A percentile compares a stretch with the other conserved stretches of the same genome.
Evolutionary conservation across 1,140 invertebrate species (phyloP).

Genomic region (Parapsyche elsis): DNA sequence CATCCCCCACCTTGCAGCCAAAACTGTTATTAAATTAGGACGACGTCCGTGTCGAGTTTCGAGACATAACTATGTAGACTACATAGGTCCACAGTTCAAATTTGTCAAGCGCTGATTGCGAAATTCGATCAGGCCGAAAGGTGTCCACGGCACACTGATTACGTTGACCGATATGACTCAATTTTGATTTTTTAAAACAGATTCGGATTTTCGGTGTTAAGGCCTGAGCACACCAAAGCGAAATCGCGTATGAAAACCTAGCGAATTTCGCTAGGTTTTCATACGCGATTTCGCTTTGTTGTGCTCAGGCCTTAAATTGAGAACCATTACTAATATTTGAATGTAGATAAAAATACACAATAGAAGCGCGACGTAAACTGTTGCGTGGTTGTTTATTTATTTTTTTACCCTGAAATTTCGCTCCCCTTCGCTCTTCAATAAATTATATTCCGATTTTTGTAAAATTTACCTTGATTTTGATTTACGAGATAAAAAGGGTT

Average conservation of each 20-base stretch:
- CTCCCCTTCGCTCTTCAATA: conserved; percentile 6
- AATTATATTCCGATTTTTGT: conserved; percentile 37
- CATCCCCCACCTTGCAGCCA: background rate
- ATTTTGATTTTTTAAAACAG: no score
- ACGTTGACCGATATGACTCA: background rate
- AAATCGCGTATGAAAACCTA: no score
- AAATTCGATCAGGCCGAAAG: background rate
- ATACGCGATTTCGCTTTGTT: no score
- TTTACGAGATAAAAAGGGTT: conserved; percentile 47
- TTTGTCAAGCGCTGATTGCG: background rate
- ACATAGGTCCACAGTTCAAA: background rate
- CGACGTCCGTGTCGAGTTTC: background rate
- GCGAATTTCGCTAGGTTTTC: no score
- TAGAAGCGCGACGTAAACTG: no score
- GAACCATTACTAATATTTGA: no score
- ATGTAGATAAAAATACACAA: no score
- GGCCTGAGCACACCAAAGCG: no score
- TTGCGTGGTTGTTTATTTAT: no score
- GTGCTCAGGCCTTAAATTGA: no score
- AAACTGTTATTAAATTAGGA: conserved; percentile 25
- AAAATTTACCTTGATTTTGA: conserved; percentile 42
- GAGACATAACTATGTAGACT: background rate
- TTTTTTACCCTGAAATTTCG: no score
- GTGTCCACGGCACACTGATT: background rate
- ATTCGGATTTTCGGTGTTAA: no score